Evolutionary conservation across 2,888 invertebrate genomes (phyloP).

Genomic region (Amblyjoppa fuscipennis): DNA sequence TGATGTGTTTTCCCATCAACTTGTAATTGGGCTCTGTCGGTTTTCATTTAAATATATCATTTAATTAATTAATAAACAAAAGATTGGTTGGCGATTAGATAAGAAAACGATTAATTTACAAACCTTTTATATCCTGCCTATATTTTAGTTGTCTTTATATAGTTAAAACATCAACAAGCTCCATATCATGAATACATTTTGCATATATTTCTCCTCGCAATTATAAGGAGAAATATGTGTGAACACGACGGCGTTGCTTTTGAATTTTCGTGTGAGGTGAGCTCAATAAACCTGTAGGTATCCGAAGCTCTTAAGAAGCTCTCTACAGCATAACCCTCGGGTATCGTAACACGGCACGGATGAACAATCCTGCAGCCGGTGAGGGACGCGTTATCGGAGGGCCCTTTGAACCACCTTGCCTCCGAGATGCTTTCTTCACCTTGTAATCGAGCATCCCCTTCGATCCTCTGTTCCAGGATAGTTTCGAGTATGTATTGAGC

Average conservation of each 20-base stretch:
- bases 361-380: conserved; percentile 34
- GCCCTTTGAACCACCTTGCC: conserved; percentile 38
- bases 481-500: conserved; percentile 82
- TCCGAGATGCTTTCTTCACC: conserved; percentile 23
- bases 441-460: conserved; percentile 61
- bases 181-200: background rate
- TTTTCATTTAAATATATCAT: too few species aligned
- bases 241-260: background rate
- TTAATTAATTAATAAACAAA: too few species aligned
- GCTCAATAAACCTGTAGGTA: background rate
- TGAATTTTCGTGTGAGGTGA: background rate
- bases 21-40: too few species aligned
- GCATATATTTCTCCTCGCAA: background rate
- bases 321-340: conserved; percentile 5
- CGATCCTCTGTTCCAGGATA: conserved; percentile 76
- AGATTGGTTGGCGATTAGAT: background rate
- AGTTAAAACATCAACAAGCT: background rate
- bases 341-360: conserved; percentile 41
- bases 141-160: background rate
- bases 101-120: background rate
- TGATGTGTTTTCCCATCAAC: too few species aligned
- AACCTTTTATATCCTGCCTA: background rate
- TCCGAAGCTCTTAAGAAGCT: background rate
- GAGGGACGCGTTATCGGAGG: conserved; percentile 47
- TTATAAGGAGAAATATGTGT: background rate